Base-by-base conservation (phyloP, 2,888 invertebrate genomes). In the Alcis repandata region DNA sequence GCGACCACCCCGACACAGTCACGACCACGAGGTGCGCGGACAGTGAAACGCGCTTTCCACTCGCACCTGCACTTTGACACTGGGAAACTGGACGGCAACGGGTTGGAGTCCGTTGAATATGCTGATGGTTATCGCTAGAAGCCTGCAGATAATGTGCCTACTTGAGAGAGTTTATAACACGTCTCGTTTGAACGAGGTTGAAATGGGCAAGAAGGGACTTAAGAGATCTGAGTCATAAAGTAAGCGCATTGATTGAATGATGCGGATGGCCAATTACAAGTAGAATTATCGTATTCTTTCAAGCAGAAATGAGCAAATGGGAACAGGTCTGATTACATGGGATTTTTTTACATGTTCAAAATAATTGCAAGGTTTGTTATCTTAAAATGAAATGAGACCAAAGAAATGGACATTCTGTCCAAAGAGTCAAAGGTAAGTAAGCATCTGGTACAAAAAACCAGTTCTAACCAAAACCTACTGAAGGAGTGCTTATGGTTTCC, bases 11-110 rank as follows among this genome's bases (percentile, higher is more conserved):
- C 19, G 19, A 10, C 32, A 17, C 33, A 65, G 73, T 75, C 74
- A 73, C 75, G 75, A 65, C 20, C 53, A 46, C 65, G 59, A 66
- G 72, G 2, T 19, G 19, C 43, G 19, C 43, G 68, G 77, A 2
- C 80, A 75, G 84, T 78, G 85, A 85, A 86, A 88, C 79, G 82
- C 83, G 83, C 89, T 89, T 89, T 89, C 88, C 86, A 75, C 75
- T 79, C 70, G 77, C 86, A 84, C 83, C 82, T 88, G 88, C 87
- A 79, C 86, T 87, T 78, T 84, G 87, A 86, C 85, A 83, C 77
- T 61, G 65, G 63, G 51, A 56, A 66, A 53, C 57, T 58, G 63
- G 57, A 53, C 58, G 40, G 15, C 46, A 46, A 59, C 62, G 59
- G 46, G 46, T 52, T 53, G 51, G 32, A 53, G 54, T 52, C 63